Conservation (phyloP, 23 tunicate species). For the Trididemnum nubilum region DNA sequence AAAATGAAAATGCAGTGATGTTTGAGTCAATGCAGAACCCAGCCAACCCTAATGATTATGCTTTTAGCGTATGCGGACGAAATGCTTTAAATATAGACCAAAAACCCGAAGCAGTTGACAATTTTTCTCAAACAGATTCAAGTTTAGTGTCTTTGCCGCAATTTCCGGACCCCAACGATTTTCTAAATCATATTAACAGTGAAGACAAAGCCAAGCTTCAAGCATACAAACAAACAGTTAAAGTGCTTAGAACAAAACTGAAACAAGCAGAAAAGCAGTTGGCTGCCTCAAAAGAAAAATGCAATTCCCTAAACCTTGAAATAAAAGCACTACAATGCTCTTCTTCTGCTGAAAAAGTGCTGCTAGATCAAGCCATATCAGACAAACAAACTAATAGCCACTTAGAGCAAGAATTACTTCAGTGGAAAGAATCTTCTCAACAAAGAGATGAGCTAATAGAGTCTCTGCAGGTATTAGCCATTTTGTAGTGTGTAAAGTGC, state of each 20-base stretch:
- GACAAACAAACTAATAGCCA: background rate
- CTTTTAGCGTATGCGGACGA: no score
- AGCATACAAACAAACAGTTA: constrained; percentile 84
- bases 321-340: background rate
- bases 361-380: background rate
- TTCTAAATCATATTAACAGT: constrained; percentile 34
- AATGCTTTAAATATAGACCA: background rate
- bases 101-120: background rate
- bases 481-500: no score
- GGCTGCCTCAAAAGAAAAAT: background rate
- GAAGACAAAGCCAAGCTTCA: constrained; percentile 54
- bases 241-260: constrained; percentile 49
- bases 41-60: background rate
- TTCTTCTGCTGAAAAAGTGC: background rate
- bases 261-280: constrained; percentile 43
- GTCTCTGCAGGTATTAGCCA: constrained; percentile 5
- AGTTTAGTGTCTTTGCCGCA: constrained; percentile 47
- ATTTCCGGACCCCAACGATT: constrained; percentile 42
- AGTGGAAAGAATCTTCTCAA: background rate
- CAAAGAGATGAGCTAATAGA: background rate
- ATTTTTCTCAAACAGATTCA: background rate
- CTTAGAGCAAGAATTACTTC: background rate
- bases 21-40: background rate
- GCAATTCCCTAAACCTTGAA: background rate
- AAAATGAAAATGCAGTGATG: constrained; percentile 14